Base-by-base conservation (phyloP, 2,888 invertebrate species). In the Phyto melanocephala region DNA sequence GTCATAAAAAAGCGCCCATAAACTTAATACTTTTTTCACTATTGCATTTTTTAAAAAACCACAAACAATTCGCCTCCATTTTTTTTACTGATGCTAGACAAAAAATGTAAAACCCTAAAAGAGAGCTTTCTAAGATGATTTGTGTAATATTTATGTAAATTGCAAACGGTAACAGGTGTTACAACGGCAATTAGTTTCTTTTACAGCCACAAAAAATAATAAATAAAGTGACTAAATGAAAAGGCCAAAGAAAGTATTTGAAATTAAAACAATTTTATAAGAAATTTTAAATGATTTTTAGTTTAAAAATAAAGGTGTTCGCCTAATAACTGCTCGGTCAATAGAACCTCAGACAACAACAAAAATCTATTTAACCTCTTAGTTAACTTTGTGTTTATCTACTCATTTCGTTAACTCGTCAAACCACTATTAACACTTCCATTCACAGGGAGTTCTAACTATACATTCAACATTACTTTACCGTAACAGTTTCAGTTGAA, bases 91-190 rank as follows among this genome's bases (percentile, higher is more conserved):
- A 40, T 50, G 37, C 24, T 6, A 10, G 17, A 20, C 11, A 24
- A 47, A 78, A 63, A 40, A 2, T 28, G 15, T 17, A 33, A 74
- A 70, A 52, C 5, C 15, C 67, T 28, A 65, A 75, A 3, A 52
- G 50, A 62, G 45, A 68, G 40, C 58, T 56, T 65, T 68, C 60
- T 72, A 70, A 81, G 85, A 87, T 88, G 88, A 89, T 89, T 88
- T 88, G 88, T 89, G 87, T 89, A 84, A 80, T 86, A 89, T 88
- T 88, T 88, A 88, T 88, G 89, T 85, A 88, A 88, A 88, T 89
- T 87, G 87, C 84, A 85, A 87, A 83, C 78, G 83, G 85, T 87
- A 87, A 86, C 88, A 88, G 88, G 88, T 88, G 88, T 83, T 86
- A 85, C 83, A 85, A 85, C 47, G 88, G 87, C 89, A 89, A 88